Evolutionary conservation across 2,888 invertebrate species (phyloP), one percentile per base, ranked within the genome.

Genomic region (Apotomis capreana): DNA sequence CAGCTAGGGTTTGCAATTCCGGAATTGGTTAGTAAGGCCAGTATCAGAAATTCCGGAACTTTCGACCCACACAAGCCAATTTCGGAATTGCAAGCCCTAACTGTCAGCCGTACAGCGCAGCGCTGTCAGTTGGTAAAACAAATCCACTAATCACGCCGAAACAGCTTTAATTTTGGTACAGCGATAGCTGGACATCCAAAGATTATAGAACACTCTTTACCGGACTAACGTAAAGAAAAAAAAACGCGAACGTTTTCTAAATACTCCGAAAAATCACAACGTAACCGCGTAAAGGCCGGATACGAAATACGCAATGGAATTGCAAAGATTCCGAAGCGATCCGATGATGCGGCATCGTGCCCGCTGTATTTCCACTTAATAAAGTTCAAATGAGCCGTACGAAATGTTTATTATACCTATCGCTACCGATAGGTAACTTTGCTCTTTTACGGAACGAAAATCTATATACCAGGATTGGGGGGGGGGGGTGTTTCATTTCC

Each of bases 371-470:
- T 89, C 89, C 89, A 87, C 87, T 82, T 85, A 86, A 90, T 90
- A 89, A 87, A 88, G 78, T 85, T 82, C 88, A 87, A 90, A 89
- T 87, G 89, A 87, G 82, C 84, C 86, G 88, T 76, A 81, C 77
- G 73, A 84, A 89, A 89, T 87, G 85, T 85, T 87, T 84, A 87
- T 86, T 86, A 84, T 81, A 80, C 80, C 80, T 80, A 79, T 78
- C 80, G 78, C 77, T 80, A 78, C 77, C 79, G 75, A 62, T 59
- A 68, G 58, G 58, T 68, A 68, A 63, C 58, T 63, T 68, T 76
- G 79, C 80, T 78, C 77, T 78, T 80, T 78, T 77, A 74, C 76
- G 68, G 77, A 73, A 68, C 60, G 71, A 80, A 81, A 79, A 74
- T 70, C 70, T 73, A 74, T 83, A 78, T 83, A 82, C 80, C 76